These are phyloP conservation scores for Drosophila gaucha DNA, from an alignment of 2,888 invertebrate species.

Conservation along the genomic window DNA sequence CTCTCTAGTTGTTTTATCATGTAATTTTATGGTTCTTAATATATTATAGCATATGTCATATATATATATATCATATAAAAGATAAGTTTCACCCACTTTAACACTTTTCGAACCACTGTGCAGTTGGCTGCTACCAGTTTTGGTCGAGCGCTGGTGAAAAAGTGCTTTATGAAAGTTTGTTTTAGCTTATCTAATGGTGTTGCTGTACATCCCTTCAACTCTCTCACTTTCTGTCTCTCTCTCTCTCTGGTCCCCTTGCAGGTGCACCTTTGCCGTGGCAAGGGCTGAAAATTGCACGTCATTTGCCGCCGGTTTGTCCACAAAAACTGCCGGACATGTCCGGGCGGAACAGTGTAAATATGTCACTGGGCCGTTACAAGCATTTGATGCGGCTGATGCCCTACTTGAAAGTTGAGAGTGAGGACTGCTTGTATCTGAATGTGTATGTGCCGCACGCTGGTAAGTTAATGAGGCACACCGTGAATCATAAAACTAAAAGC, in stretches of 20 bases:
- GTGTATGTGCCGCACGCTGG: constrained; percentile 95
- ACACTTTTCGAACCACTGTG: constrained; percentile 6
- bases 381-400: constrained; percentile 90
- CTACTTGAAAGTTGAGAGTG: constrained; percentile 89
- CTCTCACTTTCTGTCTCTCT: neutral
- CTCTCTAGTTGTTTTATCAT: too few species aligned
- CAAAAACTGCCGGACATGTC: constrained; percentile 90
- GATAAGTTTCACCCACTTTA: neutral
- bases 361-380: constrained; percentile 88
- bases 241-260: constrained; percentile 68
- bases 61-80: neutral
- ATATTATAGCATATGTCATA: too few species aligned
- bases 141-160: constrained; percentile 6
- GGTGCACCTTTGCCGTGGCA: constrained; percentile 93
- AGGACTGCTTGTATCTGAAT: constrained; percentile 96
- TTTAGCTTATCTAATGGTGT: constrained; percentile 37
- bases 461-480: constrained; percentile 85
- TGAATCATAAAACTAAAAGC: neutral
- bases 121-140: neutral
- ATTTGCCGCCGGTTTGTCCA: constrained; percentile 93
- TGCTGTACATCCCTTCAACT: constrained; percentile 8
- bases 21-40: too few species aligned
- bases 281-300: constrained; percentile 88
- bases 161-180: constrained; percentile 31
- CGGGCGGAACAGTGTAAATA: constrained; percentile 86